Evolutionary conservation across 2,888 invertebrate genomes (phyloP).

Genomic region (Euzophera pinguis): DNA sequence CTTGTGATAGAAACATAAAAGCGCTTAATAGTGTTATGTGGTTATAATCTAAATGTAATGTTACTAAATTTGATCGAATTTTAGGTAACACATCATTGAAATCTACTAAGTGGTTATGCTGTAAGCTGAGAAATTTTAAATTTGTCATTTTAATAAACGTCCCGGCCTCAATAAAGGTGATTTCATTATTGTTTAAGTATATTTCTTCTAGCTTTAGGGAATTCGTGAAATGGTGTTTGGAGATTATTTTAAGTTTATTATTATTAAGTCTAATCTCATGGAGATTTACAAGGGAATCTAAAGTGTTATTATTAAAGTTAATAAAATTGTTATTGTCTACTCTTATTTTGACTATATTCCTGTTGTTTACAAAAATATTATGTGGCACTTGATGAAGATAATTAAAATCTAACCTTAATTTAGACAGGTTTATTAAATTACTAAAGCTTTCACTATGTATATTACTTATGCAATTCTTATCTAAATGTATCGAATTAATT

Average conservation of each 20-base stretch:
- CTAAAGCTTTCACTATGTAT: constrained; percentile 89
- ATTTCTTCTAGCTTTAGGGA: constrained; percentile 87
- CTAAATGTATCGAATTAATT: constrained; percentile 89
- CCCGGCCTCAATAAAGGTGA: constrained; percentile 88
- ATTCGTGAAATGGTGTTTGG: constrained; percentile 88
- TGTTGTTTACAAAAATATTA: constrained; percentile 87
- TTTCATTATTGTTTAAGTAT: constrained; percentile 92
- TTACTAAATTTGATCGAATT: constrained; percentile 83
- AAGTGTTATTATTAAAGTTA: constrained; percentile 88
- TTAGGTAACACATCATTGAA: constrained; percentile 89
- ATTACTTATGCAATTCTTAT: constrained; percentile 91
- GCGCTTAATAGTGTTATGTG: constrained; percentile 85
- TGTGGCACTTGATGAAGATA: constrained; percentile 90
- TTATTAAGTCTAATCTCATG: constrained; percentile 90
- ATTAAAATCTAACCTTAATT: constrained; percentile 91
- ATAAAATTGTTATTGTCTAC: constrained; percentile 92
- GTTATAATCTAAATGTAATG: constrained; percentile 89
- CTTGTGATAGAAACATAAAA: constrained; percentile 87
- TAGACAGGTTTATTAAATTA: constrained; percentile 86
- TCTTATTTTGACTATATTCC: constrained; percentile 87
- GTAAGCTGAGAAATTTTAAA: constrained; percentile 91
- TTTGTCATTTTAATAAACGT: constrained; percentile 86
- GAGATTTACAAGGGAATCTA: constrained; percentile 85
- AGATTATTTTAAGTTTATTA: constrained; percentile 87
- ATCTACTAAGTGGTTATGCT: constrained; percentile 87